Base-by-base conservation (phyloP, 1,140 invertebrate species). In the Whitmania pigra region DNA sequence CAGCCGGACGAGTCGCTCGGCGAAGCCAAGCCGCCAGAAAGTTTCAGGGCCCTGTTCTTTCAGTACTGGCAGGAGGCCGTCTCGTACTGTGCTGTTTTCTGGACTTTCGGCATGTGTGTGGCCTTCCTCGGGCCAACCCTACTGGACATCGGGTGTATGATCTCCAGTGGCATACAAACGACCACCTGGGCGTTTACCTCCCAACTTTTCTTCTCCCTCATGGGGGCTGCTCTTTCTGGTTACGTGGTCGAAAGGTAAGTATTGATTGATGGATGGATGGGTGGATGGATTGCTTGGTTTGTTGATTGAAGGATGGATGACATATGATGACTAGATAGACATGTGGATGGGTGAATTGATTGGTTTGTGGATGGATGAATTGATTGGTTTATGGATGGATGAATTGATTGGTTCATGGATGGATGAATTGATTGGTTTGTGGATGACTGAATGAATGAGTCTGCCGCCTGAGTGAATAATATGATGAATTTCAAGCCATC, bases 141-240 rank as follows among this genome's bases (percentile, higher is more conserved):
- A 0, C 77, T 84, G 55, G 84, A 85, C 75, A 75, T 85, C 17
- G 83, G 82, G 36, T 85, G 84, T 75, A 81, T 83, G 73, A 84
- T 83, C 0, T 78, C 77, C 6, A 80, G 81, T 3, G 79, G 81
- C 69, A 78, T 84, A 60, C 77, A 79, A 73, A 78, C 82, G 43
- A 84, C 85, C 81, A 81, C 80, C 72, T 84, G 83, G 83, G 81
- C 84, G 6, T 85, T 84, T 76, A 84, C 85, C 77, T 81, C 82
- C 18, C 83, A 85, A 75, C 79, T 83, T 49, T 77, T 84, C 27
- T 83, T 84, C 79, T 82, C 83, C 0, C 78, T 84, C 17, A 77
- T 85, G 3, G 84, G 84, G 49, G 84, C 84, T 20, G 80, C 83
- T 55, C 78, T 80, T 9, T 82, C 82, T 31, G 84, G 84, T 29